These are phyloP conservation scores for Saccostrea glomerata DNA, from an alignment of 1,140 invertebrate genomes.

Conservation along the genomic window DNA sequence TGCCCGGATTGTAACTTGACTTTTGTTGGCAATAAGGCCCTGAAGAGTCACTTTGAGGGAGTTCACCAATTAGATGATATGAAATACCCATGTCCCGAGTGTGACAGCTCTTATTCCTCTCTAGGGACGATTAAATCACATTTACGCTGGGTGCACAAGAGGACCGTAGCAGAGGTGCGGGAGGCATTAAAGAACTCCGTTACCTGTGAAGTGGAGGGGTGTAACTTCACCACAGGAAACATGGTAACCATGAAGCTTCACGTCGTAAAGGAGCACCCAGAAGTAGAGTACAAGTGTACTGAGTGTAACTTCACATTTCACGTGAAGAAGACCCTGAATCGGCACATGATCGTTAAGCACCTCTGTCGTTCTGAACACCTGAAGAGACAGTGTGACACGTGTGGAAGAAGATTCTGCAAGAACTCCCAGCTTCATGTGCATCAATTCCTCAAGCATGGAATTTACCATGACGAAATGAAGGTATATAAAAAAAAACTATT, in stretches of 20 bases:
- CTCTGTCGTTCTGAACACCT: neutral
- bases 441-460: conserved; percentile 25
- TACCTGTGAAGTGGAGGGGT: neutral
- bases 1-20: conserved; percentile 29
- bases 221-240: conserved; percentile 31
- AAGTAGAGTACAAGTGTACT: conserved; percentile 7
- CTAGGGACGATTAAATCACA: conserved; percentile 24
- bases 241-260: conserved; percentile 42
- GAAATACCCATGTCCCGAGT: conserved; percentile 10
- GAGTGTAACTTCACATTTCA: conserved; percentile 43
- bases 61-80: neutral
- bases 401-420: conserved; percentile 20
- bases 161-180: neutral
- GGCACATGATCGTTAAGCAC: conserved; percentile 38
- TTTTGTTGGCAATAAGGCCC: conserved; percentile 2
- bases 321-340: conserved; percentile 24
- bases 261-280: conserved; percentile 15
- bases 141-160: conserved; percentile 20
- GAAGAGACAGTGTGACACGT: conserved; percentile 15
- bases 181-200: neutral
- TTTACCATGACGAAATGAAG: conserved; percentile 16
- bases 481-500: no score
- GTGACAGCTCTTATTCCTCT: conserved; percentile 32
- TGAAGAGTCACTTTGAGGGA: conserved; percentile 16
- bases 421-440: neutral